Percentiles rank a stretch among this genome's conserved stretches.
Evolutionary conservation across 2,888 invertebrate genomes (phyloP).

Genomic region (Diploptera punctata): DNA sequence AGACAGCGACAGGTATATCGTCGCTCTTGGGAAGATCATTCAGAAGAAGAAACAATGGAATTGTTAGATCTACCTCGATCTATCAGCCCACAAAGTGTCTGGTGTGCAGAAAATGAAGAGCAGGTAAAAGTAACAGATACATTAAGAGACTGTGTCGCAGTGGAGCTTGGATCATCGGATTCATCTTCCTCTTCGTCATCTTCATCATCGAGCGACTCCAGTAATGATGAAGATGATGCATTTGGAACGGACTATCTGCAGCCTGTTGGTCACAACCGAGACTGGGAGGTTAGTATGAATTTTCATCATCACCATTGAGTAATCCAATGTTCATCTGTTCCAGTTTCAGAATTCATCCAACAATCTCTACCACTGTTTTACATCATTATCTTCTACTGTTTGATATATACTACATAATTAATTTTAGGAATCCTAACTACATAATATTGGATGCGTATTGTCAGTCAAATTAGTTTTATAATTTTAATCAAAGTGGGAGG

Average conservation of each 20-base stretch:
- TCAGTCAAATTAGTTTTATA: too few relatives aligned
- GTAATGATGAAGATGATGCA: conserved; percentile 14
- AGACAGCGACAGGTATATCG: conserved; percentile 49
- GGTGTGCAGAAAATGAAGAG: conserved; percentile 44
- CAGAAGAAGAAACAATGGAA: conserved; percentile 72
- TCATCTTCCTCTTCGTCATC: conserved; percentile 14
- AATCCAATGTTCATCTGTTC: too few relatives aligned
- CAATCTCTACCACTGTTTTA: too few relatives aligned
- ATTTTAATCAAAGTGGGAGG: too few relatives aligned
- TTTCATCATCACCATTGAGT: too few relatives aligned
- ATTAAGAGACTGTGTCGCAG: neutral
- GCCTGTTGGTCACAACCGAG: conserved; percentile 54
- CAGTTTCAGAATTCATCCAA: too few relatives aligned
- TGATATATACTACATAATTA: too few relatives aligned
- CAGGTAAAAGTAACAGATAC: neutral
- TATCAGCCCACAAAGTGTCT: conserved; percentile 55
- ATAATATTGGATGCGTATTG: too few relatives aligned
- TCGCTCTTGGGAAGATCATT: conserved; percentile 75
- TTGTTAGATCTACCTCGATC: conserved; percentile 67
- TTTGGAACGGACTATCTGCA: neutral
- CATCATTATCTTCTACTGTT: too few relatives aligned
- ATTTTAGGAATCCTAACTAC: too few relatives aligned
- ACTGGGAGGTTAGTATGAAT: conserved; percentile 81
- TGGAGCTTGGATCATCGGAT: conserved; percentile 6
- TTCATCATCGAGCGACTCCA: neutral